Evolutionary conservation across 1,140 invertebrate species (phyloP).

Genomic region (Calephelis virginiensis): DNA sequence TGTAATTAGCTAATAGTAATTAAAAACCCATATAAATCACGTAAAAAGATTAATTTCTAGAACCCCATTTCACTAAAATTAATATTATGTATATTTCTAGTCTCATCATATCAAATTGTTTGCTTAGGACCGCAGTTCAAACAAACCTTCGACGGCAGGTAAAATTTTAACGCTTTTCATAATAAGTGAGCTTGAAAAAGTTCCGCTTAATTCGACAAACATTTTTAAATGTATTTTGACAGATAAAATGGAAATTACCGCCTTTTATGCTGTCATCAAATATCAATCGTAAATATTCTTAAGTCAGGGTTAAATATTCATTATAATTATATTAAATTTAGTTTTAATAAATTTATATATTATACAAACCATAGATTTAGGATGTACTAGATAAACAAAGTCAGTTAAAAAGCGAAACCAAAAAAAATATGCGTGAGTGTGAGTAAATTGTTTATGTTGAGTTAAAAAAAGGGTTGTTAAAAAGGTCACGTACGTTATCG

Average conservation of each 20-base stretch:
- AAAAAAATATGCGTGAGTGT: too few species aligned
- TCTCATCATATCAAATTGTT: constrained; percentile 67
- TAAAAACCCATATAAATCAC: constrained; percentile 13
- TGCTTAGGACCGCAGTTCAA: constrained; percentile 65
- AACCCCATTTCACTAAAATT: constrained; percentile 7
- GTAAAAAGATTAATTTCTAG: constrained; percentile 26
- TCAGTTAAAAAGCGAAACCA: too few species aligned
- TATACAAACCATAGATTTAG: not conserved
- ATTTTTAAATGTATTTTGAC: constrained; percentile 20
- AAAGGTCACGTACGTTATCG: too few species aligned
- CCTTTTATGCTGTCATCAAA: not conserved
- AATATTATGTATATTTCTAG: constrained; percentile 28
- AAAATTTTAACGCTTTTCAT: constrained; percentile 70
- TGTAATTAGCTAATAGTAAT: too few species aligned
- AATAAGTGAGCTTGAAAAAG: constrained; percentile 56
- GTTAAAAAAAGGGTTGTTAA: too few species aligned
- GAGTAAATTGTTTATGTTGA: too few species aligned
- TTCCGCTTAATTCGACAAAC: constrained; percentile 56
- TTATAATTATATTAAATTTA: too few species aligned
- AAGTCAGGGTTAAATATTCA: not conserved
- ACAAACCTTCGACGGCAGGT: constrained; percentile 49
- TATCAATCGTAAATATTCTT: not conserved
- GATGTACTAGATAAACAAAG: too few species aligned
- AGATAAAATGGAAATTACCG: constrained; percentile 1
- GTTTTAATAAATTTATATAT: too few species aligned